Base-by-base conservation (phyloP, 2,113 vertebrate genomes). In the Peromyscus californicus region DNA sequence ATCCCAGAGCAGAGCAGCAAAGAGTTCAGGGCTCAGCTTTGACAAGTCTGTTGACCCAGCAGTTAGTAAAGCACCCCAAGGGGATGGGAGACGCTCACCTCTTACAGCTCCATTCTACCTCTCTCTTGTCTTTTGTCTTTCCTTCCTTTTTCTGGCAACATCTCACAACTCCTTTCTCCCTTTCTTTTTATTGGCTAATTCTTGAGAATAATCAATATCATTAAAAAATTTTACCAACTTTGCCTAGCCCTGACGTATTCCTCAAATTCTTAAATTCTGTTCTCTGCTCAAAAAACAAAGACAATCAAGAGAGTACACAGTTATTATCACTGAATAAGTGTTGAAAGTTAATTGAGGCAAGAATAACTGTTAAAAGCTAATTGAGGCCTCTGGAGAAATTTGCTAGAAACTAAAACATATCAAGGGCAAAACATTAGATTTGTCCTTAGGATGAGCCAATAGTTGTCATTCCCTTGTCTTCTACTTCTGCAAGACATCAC, bases 351-450 rank as follows among this genome's bases (percentile, higher is more conserved):
- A 94, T 15, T 76, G 19, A 7, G 11, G 17, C 61, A 48, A 48
- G 59, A 92, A 15, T 74, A 15, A 78, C 16, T 36, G 33, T 59
- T 29, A 7, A 42, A 54, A 69, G 19, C 57, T 93, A 26, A 94
- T 15, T 76, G 19, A 7, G 11, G 17, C 61, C 54, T 84, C 61
- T 69, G 1, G 45, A 89, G 83, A 97, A 97, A 96, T 33, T 63
- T 91, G 16, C 21, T 92, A 79, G 39, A 91, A 78, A 63, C 74
- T 86, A 93, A 95, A 93, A 93, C 31, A 78, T 85, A 85, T 85
- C 92, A 42, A 90, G 78, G 78, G 39, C 5, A 69, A 45, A 33
- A 31, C 42, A 97, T 94, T 93, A 95, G 45, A 91, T 93, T 22
- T 89, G 39, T 72, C 70, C 31, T 78, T 74, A 70, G 42, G 57